Percentiles rank a stretch among this genome's conserved stretches.
Conservation (phyloP, 2,113 vertebrate genomes). For the Lepus europaeus region DNA sequence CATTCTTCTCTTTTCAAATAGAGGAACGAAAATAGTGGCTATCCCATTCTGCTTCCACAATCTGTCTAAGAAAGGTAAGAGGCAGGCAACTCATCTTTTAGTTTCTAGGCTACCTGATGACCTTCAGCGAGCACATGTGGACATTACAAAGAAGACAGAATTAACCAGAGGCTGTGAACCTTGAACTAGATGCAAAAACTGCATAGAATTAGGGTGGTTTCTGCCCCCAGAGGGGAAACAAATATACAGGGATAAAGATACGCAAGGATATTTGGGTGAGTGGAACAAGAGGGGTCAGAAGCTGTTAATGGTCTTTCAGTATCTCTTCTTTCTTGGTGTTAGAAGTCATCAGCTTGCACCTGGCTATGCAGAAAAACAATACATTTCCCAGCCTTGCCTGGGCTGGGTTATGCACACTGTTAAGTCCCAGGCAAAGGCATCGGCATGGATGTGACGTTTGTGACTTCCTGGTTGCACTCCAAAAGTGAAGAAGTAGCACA, state of each 20-base stretch:
- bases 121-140: neutral
- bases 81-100: neutral
- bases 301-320: neutral
- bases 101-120: neutral
- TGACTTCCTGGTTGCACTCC: neutral
- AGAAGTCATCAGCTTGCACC: neutral
- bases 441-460: neutral
- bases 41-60: neutral
- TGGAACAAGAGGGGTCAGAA: neutral
- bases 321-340: neutral
- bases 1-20: neutral
- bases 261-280: neutral
- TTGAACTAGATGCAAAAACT: conserved; percentile 20
- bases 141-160: neutral
- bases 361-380: neutral
- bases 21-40: neutral
- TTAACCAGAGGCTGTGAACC: conserved; percentile 35
- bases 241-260: neutral
- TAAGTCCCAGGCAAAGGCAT: neutral
- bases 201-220: neutral
- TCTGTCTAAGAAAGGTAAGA: neutral
- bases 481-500: neutral
- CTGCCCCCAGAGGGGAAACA: neutral
- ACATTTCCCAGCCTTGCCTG: neutral
- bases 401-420: neutral